Conservation (phyloP, 1,140 invertebrate genomes). For the Rhysida immarginata region DNA sequence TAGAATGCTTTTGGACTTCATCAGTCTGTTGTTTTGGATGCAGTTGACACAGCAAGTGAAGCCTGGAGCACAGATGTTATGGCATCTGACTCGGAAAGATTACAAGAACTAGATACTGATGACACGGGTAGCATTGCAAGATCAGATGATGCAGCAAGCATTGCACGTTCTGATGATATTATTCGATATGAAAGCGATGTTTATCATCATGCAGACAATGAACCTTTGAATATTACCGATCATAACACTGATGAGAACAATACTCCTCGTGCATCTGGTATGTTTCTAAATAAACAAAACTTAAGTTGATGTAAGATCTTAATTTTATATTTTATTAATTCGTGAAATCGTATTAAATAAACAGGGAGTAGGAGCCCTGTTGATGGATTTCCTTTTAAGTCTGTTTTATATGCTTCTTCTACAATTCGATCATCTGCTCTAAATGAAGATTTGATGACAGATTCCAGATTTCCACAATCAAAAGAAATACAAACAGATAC, state of each 20-base stretch:
- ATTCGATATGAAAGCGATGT: conserved; percentile 42
- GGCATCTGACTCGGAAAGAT: conserved; percentile 80
- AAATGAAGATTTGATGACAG: background rate
- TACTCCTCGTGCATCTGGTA: conserved; percentile 12
- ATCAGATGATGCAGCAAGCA: conserved; percentile 48
- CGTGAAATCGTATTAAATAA: background rate
- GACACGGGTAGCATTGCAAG: conserved; percentile 57
- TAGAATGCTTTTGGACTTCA: background rate
- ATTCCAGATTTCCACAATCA: background rate
- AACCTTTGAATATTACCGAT: conserved; percentile 10
- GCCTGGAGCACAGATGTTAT: conserved; percentile 95
- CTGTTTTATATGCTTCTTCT: background rate
- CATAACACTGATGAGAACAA: conserved; percentile 11
- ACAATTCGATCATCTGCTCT: too few species aligned
- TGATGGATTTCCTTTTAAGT: background rate
- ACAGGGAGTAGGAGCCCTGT: conserved; percentile 7
- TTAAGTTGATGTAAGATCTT: background rate
- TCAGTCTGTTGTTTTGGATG: conserved; percentile 35
- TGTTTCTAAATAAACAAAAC: too few species aligned
- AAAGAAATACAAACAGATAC: too few species aligned
- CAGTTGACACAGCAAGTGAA: conserved; percentile 81
- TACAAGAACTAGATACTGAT: conserved; percentile 74
- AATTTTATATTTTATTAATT: background rate
- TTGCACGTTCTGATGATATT: conserved; percentile 17
- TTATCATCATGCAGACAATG: conserved; percentile 25